Evolutionary conservation across 2,888 invertebrate species (phyloP).

Genomic region (Agriotes lineatus): DNA sequence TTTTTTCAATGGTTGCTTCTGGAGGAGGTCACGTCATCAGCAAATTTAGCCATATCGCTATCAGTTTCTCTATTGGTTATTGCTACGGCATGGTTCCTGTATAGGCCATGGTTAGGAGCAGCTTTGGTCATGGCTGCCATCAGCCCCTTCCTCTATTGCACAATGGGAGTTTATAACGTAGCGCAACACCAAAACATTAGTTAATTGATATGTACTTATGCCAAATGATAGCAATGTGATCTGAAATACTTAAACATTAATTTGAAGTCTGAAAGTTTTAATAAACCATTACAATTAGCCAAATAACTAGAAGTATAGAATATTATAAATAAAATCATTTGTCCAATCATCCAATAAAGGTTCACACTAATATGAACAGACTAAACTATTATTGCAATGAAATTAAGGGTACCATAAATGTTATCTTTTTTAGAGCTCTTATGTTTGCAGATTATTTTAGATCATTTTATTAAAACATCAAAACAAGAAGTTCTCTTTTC

Average conservation of each 20-base stretch:
- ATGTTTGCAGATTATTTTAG: too few relatives aligned
- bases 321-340: too few relatives aligned
- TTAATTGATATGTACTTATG: not conserved
- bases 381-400: too few relatives aligned
- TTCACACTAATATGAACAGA: too few relatives aligned
- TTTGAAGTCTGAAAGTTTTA: not conserved
- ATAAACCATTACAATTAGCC: too few relatives aligned
- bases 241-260: not conserved
- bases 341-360: too few relatives aligned
- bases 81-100: constrained; percentile 69
- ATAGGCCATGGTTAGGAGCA: constrained; percentile 69
- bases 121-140: constrained; percentile 68
- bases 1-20: constrained; percentile 55
- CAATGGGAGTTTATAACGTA: constrained; percentile 59
- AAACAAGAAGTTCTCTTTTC: too few relatives aligned
- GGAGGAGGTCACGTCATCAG: constrained; percentile 65
- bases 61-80: constrained; percentile 68
- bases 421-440: too few relatives aligned
- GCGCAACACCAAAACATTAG: constrained; percentile 50
- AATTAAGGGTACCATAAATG: too few relatives aligned
- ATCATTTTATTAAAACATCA: too few relatives aligned
- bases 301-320: too few relatives aligned
- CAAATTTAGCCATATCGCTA: constrained; percentile 67
- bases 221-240: not conserved
- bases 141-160: constrained; percentile 69